Percentiles rank a stretch among this genome's conserved stretches.
phyloP scores from a whole-genome alignment of 23 tunicate genomes.

The Phallusia fumigata region DNA sequence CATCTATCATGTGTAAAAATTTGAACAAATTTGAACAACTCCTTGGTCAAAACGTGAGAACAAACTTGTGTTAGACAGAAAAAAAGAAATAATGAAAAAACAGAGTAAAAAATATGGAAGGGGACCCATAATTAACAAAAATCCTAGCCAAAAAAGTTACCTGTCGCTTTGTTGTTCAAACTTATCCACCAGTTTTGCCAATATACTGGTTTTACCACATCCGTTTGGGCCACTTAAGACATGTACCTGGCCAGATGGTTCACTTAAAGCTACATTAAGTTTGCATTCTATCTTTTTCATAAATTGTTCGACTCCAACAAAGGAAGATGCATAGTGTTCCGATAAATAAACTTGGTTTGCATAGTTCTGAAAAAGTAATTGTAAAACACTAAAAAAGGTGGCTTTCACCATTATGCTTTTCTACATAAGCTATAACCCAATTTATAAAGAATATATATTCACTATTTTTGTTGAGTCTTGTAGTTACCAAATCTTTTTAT shows the following conservation, averaged over 20 bases:
- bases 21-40: too few relatives aligned
- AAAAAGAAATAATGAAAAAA: not conserved
- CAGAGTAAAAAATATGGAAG: not conserved
- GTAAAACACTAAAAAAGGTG: not conserved
- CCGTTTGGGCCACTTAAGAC: not conserved
- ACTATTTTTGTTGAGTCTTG: too few relatives aligned
- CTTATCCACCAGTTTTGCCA: not conserved
- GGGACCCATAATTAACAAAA: too few relatives aligned
- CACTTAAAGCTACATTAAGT: not conserved
- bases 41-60: too few relatives aligned
- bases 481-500: too few relatives aligned
- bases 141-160: not conserved
- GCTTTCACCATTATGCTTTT: conserved; percentile 10
- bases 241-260: not conserved
- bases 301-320: not conserved
- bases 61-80: too few relatives aligned
- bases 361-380: not conserved
- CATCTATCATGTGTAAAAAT: too few relatives aligned
- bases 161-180: not conserved
- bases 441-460: too few relatives aligned
- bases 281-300: not conserved
- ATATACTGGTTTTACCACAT: not conserved
- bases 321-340: not conserved
- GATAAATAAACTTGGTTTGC: not conserved
- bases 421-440: too few relatives aligned